Evolutionary conservation across 2,888 invertebrate genomes (phyloP).

Genomic region (Ormia ochracea): DNA sequence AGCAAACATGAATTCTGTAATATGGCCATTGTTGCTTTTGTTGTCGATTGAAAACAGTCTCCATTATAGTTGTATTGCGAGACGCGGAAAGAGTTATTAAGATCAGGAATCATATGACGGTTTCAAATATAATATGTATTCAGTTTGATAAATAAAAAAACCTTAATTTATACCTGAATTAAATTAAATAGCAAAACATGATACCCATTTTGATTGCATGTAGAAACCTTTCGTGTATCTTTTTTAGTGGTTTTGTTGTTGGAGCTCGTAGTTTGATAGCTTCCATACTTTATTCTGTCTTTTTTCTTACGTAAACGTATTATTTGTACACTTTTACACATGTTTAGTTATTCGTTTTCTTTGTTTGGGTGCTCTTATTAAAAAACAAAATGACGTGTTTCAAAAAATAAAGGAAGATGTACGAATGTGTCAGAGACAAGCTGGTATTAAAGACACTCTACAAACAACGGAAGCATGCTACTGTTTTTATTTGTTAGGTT

Average conservation of each 20-base stretch:
- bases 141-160: constrained; percentile 55
- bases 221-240: background rate
- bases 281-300: constrained; percentile 48
- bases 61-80: background rate
- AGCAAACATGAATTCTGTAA: no score
- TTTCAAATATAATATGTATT: background rate
- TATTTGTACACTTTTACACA: background rate
- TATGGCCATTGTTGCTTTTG: no score
- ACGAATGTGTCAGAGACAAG: constrained; percentile 20
- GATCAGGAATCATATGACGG: background rate
- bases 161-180: constrained; percentile 71
- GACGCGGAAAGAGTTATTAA: background rate
- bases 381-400: constrained; percentile 64
- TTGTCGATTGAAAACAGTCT: constrained; percentile 58
- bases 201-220: constrained; percentile 61
- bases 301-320: constrained; percentile 29
- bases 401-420: constrained; percentile 55
- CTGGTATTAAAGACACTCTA: constrained; percentile 61
- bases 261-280: constrained; percentile 16
- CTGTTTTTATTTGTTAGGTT: constrained; percentile 30
- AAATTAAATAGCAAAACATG: constrained; percentile 73
- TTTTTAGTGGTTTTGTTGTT: constrained; percentile 49
- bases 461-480: constrained; percentile 68
- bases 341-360: constrained; percentile 33
- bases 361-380: constrained; percentile 1